Evolutionary conservation across 2,888 invertebrate species (phyloP).

Genomic region (Luffia ferchaultella): DNA sequence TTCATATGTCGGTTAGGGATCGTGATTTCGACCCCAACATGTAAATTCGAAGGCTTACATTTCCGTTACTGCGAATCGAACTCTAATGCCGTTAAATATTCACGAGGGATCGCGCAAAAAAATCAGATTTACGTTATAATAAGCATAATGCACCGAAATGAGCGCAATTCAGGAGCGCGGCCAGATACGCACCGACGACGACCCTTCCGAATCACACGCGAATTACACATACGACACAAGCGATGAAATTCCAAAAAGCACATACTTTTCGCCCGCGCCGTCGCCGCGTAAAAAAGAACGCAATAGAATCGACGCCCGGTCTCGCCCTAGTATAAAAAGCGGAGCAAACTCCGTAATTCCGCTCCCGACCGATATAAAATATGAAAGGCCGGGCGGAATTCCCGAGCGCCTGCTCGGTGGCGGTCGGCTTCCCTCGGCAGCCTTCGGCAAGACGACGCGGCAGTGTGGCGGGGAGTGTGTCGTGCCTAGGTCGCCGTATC

Average conservation of each 20-base stretch:
- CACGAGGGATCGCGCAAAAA: not conserved
- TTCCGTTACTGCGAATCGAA: not conserved
- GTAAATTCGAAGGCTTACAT: not conserved
- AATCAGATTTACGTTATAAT: not conserved
- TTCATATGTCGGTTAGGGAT: not conserved
- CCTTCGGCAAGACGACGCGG: conserved; percentile 48
- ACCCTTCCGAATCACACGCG: not conserved
- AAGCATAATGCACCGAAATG: too few species aligned
- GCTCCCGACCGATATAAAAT: conserved; percentile 59
- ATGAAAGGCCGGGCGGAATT: conserved; percentile 61
- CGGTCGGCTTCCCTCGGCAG: conserved; percentile 32
- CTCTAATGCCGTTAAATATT: not conserved
- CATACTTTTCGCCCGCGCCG: conserved; percentile 12
- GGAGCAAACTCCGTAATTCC: conserved; percentile 60
- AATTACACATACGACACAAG: conserved; percentile 32
- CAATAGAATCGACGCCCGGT: conserved; percentile 41
- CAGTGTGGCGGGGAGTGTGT: conserved; percentile 38
- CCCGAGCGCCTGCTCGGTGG: conserved; percentile 25
- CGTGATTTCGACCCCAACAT: not conserved
- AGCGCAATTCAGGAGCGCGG: not conserved
- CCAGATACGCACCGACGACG: not conserved
- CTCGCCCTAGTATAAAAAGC: conserved; percentile 54
- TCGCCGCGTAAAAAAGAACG: conserved; percentile 39
- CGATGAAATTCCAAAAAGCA: conserved; percentile 40
- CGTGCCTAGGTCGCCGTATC: conserved; percentile 26